Evolutionary conservation across 2,797 vertebrate genomes (phyloP), one percentile per base, ranked within the genome.

Genomic region (Sternarchorhynchus goeldii): DNA sequence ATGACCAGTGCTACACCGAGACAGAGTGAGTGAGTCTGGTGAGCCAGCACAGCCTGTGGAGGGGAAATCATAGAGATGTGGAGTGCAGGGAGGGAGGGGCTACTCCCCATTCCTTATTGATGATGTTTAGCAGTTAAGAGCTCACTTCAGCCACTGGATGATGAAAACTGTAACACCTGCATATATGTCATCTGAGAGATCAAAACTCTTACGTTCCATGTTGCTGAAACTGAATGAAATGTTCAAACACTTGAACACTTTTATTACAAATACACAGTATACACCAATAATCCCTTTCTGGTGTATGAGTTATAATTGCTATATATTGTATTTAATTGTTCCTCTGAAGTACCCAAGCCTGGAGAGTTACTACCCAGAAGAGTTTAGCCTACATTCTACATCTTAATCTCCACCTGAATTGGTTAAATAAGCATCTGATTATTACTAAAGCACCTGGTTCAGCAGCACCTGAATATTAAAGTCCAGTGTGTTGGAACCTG

Each of bases 21-120:
- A 70, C 71, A 66, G 64, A 78, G 25, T 67, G 80, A 77, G 41
- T 81, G n/a, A 69, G 83, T 75, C 58, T 75, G 66, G 36, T 63
- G 70, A 76, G 70, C n/a, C 18, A 79, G 77, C n/a, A 31, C 78
- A 79, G 56, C 50, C 21, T 63, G 71, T 53, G 17, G 67, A 83
- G 58, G 76, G 81, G 71, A 81, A 84, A 74, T 83, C 58, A 81
- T 79, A 74, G 81, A 77, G 59, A 70, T n/a, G 82, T 60, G 74
- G 68, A 69, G 69, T 81, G 77, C 74, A 67, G 50, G n/a, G 63
- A 72, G 70, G 53, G 78, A 77, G 82, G 36, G 80, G 10, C 45
- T 50, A 62, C 34, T 66, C 36, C 5, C 57, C 64, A 78, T 84
- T 56, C 83, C 63, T 85, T 85, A 86, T 84, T 82, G 34, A 84